phyloP scores from a whole-genome alignment of 2,888 invertebrate genomes.

The Yponomeuta cagnagella region DNA sequence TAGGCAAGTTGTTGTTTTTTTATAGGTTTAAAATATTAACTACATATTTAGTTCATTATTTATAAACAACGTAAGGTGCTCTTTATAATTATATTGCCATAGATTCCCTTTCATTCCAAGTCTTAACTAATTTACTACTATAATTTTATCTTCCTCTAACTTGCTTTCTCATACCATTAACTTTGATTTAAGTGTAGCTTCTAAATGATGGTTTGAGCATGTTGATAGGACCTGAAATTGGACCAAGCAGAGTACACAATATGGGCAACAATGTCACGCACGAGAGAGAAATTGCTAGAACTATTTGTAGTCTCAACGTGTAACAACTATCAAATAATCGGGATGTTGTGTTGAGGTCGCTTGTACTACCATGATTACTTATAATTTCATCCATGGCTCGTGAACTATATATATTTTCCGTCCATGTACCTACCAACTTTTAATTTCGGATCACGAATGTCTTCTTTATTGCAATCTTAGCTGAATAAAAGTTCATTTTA shows the following conservation, averaged over 20 bases:
- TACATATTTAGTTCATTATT: not conserved
- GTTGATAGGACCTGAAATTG: constrained; percentile 47
- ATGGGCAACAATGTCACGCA: not conserved
- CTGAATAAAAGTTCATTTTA: not conserved
- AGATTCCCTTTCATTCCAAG: constrained; percentile 64
- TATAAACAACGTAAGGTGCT: constrained; percentile 45
- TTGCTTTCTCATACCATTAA: constrained; percentile 8
- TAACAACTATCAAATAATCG: not conserved
- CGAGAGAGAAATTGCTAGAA: not conserved
- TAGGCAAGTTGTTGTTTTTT: not conserved
- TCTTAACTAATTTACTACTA: constrained; percentile 31
- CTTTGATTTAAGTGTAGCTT: constrained; percentile 2
- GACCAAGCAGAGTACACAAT: constrained; percentile 38
- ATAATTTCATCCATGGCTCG: not conserved
- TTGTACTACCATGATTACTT: not conserved
- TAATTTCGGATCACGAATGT: not conserved
- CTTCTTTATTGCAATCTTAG: not conserved
- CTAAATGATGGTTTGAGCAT: not conserved
- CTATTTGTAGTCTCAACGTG: not conserved
- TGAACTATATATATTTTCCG: not conserved
- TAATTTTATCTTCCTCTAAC: constrained; percentile 37
- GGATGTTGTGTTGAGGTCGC: not conserved
- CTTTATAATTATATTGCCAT: constrained; percentile 45
- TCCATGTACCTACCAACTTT: not conserved
- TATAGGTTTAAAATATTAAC: not conserved